Conservation (phyloP, 2,888 invertebrate genomes). For the Xanthia icteritia region DNA sequence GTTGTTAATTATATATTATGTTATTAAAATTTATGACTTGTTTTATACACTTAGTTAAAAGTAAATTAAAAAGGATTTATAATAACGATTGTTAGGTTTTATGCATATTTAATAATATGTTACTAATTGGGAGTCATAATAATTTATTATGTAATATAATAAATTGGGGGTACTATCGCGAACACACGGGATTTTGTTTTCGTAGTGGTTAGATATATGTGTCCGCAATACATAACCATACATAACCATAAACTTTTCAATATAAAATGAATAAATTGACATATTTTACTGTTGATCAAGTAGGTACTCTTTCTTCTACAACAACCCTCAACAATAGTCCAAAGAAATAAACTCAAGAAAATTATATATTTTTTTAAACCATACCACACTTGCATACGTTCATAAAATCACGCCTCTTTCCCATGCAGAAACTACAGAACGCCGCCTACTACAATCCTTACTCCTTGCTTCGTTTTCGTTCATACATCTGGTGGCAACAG, state of each 20-base stretch:
- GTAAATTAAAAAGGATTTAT: constrained; percentile 17
- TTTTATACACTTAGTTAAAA: constrained; percentile 27
- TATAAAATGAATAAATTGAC: not conserved
- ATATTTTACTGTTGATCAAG: not conserved
- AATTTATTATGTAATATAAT: constrained; percentile 19
- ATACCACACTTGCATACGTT: not conserved
- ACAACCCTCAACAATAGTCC: not conserved
- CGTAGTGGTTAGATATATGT: too few species aligned
- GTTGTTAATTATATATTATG: constrained; percentile 60
- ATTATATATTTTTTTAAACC: too few species aligned
- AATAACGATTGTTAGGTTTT: constrained; percentile 22
- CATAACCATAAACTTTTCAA: not conserved
- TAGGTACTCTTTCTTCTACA: not conserved
- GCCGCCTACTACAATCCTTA: not conserved
- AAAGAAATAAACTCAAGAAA: not conserved
- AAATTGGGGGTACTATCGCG: too few species aligned
- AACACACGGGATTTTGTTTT: too few species aligned
- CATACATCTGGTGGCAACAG: not conserved
- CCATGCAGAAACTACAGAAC: not conserved
- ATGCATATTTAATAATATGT: constrained; percentile 20
- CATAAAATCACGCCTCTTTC: not conserved
- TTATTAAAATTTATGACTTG: constrained; percentile 56
- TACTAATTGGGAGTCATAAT: constrained; percentile 31
- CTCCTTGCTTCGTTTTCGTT: not conserved
- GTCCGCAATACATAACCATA: too few species aligned